phyloP scores from a whole-genome alignment of 2,797 vertebrate species.

The Brachyrhaphis roseni region DNA sequence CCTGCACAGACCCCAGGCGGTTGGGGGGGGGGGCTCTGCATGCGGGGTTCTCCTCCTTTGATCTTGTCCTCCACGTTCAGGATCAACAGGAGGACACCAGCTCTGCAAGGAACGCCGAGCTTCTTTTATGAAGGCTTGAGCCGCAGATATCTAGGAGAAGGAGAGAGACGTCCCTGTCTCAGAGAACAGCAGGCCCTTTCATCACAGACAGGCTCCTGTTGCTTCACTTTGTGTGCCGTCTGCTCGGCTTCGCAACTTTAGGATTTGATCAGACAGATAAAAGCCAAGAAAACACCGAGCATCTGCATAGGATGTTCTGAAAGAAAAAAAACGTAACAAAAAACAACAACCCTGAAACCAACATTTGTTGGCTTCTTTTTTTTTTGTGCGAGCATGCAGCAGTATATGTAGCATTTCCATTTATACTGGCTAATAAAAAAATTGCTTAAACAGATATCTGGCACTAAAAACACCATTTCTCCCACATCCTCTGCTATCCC shows the following conservation, averaged over 20 bases:
- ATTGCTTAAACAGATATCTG: slow-evolving; percentile 6
- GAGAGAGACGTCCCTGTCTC: slow-evolving; percentile 27
- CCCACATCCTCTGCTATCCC: slow-evolving; percentile 22
- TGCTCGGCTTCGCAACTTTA: slow-evolving; percentile 18
- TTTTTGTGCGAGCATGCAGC: neutral
- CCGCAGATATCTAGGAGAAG: slow-evolving; percentile 37
- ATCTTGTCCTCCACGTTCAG: neutral
- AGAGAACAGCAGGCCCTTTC: slow-evolving; percentile 45
- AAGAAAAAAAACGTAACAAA: too few relatives aligned
- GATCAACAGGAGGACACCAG: slow-evolving; percentile 56
- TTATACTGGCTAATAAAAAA: slow-evolving; percentile 19
- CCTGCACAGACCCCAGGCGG: neutral
- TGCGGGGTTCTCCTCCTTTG: neutral
- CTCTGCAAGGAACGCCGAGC: slow-evolving; percentile 15
- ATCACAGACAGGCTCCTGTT: slow-evolving; percentile 62
- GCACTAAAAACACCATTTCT: slow-evolving; percentile 37
- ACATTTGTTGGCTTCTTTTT: neutral
- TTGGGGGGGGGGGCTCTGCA: neutral
- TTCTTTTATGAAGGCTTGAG: slow-evolving; percentile 35
- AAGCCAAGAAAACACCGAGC: neutral
- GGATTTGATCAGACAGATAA: slow-evolving; percentile 30
- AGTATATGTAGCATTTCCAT: neutral
- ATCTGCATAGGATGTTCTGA: neutral
- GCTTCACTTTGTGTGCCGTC: slow-evolving; percentile 42
- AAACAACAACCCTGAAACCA: neutral